A percentile compares a stretch with the other conserved stretches of the same genome.
Conservation (phyloP, 2,888 invertebrate genomes). For the Caenorhabditis becei region DNA sequence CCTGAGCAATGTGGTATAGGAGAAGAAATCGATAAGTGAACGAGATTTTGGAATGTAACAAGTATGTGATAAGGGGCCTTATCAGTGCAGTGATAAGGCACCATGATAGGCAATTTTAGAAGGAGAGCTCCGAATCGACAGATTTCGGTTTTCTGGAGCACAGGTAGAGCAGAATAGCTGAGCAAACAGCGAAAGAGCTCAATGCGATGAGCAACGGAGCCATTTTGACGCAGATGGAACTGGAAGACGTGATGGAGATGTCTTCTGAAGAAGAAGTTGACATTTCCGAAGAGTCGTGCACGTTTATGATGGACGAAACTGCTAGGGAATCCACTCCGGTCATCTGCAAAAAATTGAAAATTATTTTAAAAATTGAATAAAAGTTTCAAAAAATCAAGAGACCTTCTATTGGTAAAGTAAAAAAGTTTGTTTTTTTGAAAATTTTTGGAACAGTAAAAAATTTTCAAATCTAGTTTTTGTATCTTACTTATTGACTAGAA, state of each 20-base stretch:
- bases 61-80: slow-evolving; percentile 16
- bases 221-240: slow-evolving; percentile 46
- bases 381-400: not conserved
- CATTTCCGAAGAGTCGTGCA: slow-evolving; percentile 43
- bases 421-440: too few relatives aligned
- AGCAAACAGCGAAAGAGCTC: slow-evolving; percentile 48
- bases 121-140: slow-evolving; percentile 18
- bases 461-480: too few relatives aligned
- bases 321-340: slow-evolving; percentile 53
- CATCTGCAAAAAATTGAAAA: slow-evolving; percentile 45
- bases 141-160: slow-evolving; percentile 55
- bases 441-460: too few relatives aligned
- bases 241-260: not conserved
- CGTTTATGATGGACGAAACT: slow-evolving; percentile 59
- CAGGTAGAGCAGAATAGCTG: slow-evolving; percentile 39
- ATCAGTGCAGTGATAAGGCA: slow-evolving; percentile 52
- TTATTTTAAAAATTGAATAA: not conserved
- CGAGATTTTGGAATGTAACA: slow-evolving; percentile 42
- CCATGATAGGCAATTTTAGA: not conserved
- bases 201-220: slow-evolving; percentile 55
- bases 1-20: slow-evolving; percentile 52
- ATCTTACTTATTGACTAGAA: too few relatives aligned
- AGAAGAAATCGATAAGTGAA: slow-evolving; percentile 3
- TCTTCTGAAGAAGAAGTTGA: not conserved
- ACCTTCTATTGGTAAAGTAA: too few relatives aligned